Evolutionary conservation across 2,888 invertebrate species (phyloP).

Genomic region (Tetanocera ferruginea): DNA sequence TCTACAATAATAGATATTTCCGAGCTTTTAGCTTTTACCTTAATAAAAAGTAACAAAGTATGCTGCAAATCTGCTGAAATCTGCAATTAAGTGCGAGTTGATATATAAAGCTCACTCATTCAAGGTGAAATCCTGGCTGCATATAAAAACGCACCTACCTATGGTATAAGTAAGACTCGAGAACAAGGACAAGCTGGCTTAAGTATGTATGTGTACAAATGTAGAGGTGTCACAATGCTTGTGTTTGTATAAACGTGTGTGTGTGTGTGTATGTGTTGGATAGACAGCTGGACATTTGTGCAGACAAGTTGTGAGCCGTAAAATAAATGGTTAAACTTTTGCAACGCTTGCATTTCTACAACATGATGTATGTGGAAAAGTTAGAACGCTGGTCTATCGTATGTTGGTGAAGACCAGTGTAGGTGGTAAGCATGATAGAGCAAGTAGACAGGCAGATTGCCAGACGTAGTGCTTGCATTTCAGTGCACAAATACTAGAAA

Average conservation of each 20-base stretch:
- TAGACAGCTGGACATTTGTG: slow-evolving; percentile 32
- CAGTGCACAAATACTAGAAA: slow-evolving; percentile 14
- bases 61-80: slow-evolving; percentile 30
- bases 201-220: background rate
- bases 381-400: background rate
- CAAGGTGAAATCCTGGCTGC: background rate
- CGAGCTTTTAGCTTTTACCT: too few species aligned
- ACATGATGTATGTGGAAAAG: background rate
- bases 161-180: background rate
- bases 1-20: too few species aligned
- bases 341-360: slow-evolving; percentile 16
- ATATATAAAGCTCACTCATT: slow-evolving; percentile 3
- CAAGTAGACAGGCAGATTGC: background rate
- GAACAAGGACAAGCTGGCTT: background rate
- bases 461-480: background rate
- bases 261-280: background rate
- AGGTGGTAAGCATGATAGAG: background rate
- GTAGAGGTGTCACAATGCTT: background rate
- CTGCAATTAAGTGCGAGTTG: slow-evolving; percentile 33
- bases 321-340: slow-evolving; percentile 24
- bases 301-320: slow-evolving; percentile 25
- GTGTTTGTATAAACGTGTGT: background rate
- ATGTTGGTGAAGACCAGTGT: background rate
- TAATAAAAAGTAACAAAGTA: slow-evolving; percentile 10
- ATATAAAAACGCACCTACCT: background rate